Evolutionary conservation across 2,113 vertebrate species (phyloP).

Genomic region (Scytalopus superciliaris): DNA sequence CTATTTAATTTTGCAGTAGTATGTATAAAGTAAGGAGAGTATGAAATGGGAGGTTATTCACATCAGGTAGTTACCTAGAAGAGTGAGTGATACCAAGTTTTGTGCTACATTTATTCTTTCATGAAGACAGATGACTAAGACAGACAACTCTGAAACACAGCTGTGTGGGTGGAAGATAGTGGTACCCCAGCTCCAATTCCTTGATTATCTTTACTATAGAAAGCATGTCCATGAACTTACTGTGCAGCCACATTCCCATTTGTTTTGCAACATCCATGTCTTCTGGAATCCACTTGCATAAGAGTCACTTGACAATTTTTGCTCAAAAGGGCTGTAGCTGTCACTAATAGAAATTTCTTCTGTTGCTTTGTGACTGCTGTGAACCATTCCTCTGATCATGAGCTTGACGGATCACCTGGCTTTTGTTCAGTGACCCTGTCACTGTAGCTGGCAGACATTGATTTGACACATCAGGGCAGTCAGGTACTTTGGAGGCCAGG

Average conservation of each 20-base stretch:
- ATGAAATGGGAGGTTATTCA: neutral
- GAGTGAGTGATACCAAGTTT: neutral
- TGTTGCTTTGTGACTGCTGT: neutral
- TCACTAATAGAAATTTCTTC: neutral
- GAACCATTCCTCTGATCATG: neutral
- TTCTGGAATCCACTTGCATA: accelerated
- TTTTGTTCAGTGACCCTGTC: neutral
- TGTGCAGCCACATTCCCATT: neutral
- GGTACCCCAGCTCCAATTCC: neutral
- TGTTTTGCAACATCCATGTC: neutral
- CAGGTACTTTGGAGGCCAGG: neutral
- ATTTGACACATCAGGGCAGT: neutral
- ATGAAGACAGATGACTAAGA: neutral
- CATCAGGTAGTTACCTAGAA: neutral
- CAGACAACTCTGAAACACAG: neutral
- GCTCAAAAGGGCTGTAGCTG: neutral
- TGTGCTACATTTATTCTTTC: neutral
- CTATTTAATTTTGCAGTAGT: neutral
- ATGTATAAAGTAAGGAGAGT: neutral
- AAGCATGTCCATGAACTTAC: neutral
- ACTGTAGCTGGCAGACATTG: neutral
- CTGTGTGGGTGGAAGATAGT: neutral
- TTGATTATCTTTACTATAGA: neutral
- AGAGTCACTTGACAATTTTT: neutral
- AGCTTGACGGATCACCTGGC: neutral